Evolutionary conservation across 2,113 vertebrate species (phyloP).

Genomic region (Charina bottae): DNA sequence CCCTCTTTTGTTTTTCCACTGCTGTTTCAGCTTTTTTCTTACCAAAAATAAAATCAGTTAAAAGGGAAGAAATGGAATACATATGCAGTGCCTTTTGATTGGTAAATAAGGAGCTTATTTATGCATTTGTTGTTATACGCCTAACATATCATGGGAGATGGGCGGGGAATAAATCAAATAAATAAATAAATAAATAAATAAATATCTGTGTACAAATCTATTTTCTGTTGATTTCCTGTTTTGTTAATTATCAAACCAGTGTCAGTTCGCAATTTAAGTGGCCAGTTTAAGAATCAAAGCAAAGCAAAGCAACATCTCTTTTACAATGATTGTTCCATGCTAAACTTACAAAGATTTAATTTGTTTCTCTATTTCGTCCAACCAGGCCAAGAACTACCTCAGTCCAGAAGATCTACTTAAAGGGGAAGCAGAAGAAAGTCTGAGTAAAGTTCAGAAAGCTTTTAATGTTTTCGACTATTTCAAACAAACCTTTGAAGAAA

Average conservation of each 20-base stretch:
- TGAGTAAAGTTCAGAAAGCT: constrained; percentile 77
- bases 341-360: background rate
- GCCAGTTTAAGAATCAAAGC: background rate
- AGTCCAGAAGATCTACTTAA: constrained; percentile 87
- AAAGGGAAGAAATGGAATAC: background rate
- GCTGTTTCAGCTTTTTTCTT: background rate
- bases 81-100: background rate
- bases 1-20: background rate
- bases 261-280: background rate
- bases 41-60: background rate
- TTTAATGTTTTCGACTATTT: constrained; percentile 78
- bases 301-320: background rate
- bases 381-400: constrained; percentile 81
- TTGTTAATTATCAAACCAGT: background rate
- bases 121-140: background rate
- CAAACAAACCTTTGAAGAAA: constrained; percentile 77
- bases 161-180: no score
- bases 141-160: no score
- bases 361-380: background rate
- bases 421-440: constrained; percentile 83
- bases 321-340: background rate
- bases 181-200: no score
- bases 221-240: background rate
- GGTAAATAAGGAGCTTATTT: background rate
- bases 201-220: background rate